Evolutionary conservation across 2,797 vertebrate species (phyloP).

Genomic region (Synanceia verrucosa): DNA sequence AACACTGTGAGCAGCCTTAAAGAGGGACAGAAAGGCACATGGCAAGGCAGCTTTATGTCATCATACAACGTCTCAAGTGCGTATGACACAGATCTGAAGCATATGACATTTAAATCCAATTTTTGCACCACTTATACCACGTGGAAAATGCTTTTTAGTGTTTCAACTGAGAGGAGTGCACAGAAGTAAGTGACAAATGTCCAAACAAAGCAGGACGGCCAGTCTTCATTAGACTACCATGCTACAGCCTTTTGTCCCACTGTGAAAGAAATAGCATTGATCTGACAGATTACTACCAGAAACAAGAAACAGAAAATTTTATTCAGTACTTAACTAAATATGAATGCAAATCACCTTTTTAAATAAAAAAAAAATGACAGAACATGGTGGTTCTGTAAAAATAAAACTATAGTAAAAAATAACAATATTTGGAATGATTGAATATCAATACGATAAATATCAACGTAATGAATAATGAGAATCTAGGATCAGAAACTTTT

Average conservation of each 20-base stretch:
- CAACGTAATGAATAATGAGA: slow-evolving; percentile 9
- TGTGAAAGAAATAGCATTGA: neutral
- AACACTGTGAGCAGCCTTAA: slow-evolving; percentile 65
- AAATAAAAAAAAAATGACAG: neutral
- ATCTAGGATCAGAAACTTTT: neutral
- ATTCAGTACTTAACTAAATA: neutral
- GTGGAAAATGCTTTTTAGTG: neutral
- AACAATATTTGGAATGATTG: neutral
- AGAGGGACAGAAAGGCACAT: slow-evolving; percentile 53
- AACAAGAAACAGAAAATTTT: too few relatives aligned
- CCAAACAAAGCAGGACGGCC: neutral
- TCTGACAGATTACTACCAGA: neutral
- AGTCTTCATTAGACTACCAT: neutral
- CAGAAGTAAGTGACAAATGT: neutral
- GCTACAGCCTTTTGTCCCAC: neutral
- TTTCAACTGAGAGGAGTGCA: neutral
- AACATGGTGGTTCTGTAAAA: neutral
- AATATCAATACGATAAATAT: neutral
- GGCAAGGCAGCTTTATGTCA: slow-evolving; percentile 57
- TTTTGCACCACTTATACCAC: neutral
- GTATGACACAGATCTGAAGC: neutral
- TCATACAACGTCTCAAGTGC: neutral
- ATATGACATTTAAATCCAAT: neutral
- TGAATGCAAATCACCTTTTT: neutral
- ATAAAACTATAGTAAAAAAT: neutral